Evolutionary conservation across 2,888 invertebrate genomes (phyloP).

Genomic region (Coelinius sp.): DNA sequence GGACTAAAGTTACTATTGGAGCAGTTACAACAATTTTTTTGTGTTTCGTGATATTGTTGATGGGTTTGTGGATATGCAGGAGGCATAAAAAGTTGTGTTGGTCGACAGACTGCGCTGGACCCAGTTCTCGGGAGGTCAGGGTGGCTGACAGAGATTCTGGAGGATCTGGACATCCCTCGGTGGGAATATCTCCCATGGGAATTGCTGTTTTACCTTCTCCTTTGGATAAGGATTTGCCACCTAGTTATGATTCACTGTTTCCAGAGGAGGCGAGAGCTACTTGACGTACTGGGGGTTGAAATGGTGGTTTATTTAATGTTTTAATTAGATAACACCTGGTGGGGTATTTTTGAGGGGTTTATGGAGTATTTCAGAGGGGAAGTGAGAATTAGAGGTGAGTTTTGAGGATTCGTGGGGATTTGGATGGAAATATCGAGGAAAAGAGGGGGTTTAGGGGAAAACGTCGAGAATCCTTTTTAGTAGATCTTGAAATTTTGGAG

Average conservation of each 20-base stretch:
- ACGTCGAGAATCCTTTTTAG: too few species aligned
- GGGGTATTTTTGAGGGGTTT: not conserved
- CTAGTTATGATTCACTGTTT: constrained; percentile 74
- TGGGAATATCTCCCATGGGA: constrained; percentile 53
- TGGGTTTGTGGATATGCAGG: constrained; percentile 72
- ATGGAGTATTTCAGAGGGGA: too few species aligned
- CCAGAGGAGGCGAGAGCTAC: constrained; percentile 65
- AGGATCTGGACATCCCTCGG: too few species aligned
- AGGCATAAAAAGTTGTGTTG: constrained; percentile 72
- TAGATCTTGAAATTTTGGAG: too few species aligned
- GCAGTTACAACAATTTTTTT: constrained; percentile 71
- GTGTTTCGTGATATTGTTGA: constrained; percentile 71
- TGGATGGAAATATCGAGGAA: too few species aligned
- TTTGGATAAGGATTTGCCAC: constrained; percentile 74
- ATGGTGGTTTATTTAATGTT: constrained; percentile 60
- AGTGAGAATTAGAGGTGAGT: not conserved
- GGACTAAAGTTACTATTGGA: constrained; percentile 71
- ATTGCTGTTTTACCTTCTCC: constrained; percentile 63
- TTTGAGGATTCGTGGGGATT: not conserved
- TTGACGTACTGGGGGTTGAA: constrained; percentile 48
- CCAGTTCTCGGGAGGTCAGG: constrained; percentile 53
- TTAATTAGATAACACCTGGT: constrained; percentile 58
- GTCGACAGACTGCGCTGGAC: constrained; percentile 70
- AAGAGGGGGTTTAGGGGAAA: too few species aligned
- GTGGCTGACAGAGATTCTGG: constrained; percentile 51